Conservation (phyloP, 1,140 invertebrate genomes). For the Drusus annulatus region DNA sequence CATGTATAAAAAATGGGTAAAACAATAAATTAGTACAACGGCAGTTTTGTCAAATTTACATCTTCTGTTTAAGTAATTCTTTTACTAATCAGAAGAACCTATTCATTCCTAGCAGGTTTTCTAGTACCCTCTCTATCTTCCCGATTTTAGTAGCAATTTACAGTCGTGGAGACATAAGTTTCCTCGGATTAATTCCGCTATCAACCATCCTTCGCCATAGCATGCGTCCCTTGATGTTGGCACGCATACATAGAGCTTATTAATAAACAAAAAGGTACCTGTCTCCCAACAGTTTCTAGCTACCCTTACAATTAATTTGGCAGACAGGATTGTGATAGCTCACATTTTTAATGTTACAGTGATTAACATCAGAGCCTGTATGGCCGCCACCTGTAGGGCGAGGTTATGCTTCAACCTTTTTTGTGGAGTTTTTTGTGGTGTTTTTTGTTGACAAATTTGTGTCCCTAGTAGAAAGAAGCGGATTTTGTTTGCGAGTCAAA, state of each 20-base stretch:
- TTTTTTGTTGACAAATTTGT: slow-evolving; percentile 41
- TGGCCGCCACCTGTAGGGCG: slow-evolving; percentile 20
- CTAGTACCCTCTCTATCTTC: too few species aligned
- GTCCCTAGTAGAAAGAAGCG: slow-evolving; percentile 24
- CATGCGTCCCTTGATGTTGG: too few species aligned
- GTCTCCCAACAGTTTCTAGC: slow-evolving; percentile 13
- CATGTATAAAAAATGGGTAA: too few species aligned
- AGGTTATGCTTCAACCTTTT: neutral
- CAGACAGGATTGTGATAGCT: neutral
- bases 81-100: too few species aligned
- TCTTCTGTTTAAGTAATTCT: too few species aligned
- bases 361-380: neutral
- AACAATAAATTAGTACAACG: too few species aligned
- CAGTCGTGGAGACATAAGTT: too few species aligned
- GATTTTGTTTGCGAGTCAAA: slow-evolving; percentile 32
- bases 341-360: neutral
- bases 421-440: slow-evolving; percentile 12
- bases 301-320: slow-evolving; percentile 34
- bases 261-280: slow-evolving; percentile 16
- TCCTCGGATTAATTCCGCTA: too few species aligned
- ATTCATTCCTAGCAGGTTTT: too few species aligned
- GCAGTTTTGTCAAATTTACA: too few species aligned
- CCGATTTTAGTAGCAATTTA: too few species aligned
- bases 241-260: neutral
- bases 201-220: too few species aligned